A percentile compares a stretch with the other conserved stretches of the same genome.
Evolutionary conservation across 2,113 vertebrate species (phyloP).

Genomic region (Oncorhynchus nerka): DNA sequence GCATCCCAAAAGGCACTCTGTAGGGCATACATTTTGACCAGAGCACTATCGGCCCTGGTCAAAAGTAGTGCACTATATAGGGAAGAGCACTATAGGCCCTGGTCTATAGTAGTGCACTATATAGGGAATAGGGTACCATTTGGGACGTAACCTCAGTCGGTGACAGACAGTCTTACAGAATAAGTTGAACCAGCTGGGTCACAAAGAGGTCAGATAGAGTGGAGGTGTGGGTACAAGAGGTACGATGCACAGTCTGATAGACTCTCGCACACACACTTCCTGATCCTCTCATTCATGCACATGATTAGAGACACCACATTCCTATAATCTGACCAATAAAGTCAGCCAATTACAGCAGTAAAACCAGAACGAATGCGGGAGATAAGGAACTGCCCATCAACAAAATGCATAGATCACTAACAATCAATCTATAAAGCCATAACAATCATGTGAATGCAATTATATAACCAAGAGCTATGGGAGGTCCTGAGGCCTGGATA

Average conservation of each 20-base stretch:
- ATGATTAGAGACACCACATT: constrained; percentile 28
- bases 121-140: constrained; percentile 6
- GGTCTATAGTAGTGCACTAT: neutral
- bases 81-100: no score
- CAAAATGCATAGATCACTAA: neutral
- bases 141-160: neutral
- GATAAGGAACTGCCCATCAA: neutral
- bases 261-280: no score
- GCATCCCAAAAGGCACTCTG: constrained; percentile 5
- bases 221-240: neutral
- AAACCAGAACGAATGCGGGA: neutral
- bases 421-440: neutral
- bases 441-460: neutral
- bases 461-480: neutral
- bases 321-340: constrained; percentile 16
- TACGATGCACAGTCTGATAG: no score
- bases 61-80: no score
- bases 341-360: neutral
- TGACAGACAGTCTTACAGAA: constrained; percentile 15
- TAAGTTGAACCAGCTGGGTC: constrained; percentile 41
- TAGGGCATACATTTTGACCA: no score
- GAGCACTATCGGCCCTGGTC: no score
- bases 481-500: no score
- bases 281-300: neutral
- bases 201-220: constrained; percentile 26